phyloP scores from a whole-genome alignment of 37 sponge, comb jelly and placozoan genomes.

The Halichondria panicea region DNA sequence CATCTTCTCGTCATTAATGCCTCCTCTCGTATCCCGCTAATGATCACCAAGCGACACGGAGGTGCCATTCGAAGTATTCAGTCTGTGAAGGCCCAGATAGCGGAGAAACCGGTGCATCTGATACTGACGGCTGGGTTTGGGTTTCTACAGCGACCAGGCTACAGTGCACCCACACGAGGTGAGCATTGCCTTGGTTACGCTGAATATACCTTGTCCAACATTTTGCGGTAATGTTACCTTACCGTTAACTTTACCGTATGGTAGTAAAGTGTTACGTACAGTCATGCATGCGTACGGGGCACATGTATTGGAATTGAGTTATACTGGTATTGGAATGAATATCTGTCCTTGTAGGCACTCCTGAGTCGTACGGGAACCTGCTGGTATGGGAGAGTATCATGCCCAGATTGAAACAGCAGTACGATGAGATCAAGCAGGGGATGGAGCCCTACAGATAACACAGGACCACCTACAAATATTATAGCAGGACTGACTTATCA shows the following conservation, averaged over 20 bases:
- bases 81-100: conserved; percentile 20
- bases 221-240: background rate
- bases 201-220: background rate
- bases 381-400: conserved; percentile 79
- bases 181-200: background rate
- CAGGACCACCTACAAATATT: too few species aligned
- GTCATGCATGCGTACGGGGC: too few species aligned
- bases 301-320: too few species aligned
- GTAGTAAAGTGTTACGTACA: too few species aligned
- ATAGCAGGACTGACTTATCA: background rate
- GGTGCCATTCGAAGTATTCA: conserved; percentile 30
- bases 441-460: conserved; percentile 28
- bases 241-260: too few species aligned
- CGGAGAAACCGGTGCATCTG: conserved; percentile 37
- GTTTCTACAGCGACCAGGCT: conserved; percentile 34
- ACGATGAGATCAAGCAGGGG: conserved; percentile 25
- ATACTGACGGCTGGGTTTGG: conserved; percentile 61
- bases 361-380: conserved; percentile 54
- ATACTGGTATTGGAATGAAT: too few species aligned
- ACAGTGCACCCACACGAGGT: conserved; percentile 7
- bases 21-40: conserved; percentile 41
- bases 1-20: conserved; percentile 68
- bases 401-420: conserved; percentile 39
- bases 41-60: conserved; percentile 40
- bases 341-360: conserved; percentile 36